A percentile compares a stretch with the other conserved stretches of the same genome.
Conservation (phyloP, 2,888 invertebrate species). For the Platycheirus albimanus region DNA sequence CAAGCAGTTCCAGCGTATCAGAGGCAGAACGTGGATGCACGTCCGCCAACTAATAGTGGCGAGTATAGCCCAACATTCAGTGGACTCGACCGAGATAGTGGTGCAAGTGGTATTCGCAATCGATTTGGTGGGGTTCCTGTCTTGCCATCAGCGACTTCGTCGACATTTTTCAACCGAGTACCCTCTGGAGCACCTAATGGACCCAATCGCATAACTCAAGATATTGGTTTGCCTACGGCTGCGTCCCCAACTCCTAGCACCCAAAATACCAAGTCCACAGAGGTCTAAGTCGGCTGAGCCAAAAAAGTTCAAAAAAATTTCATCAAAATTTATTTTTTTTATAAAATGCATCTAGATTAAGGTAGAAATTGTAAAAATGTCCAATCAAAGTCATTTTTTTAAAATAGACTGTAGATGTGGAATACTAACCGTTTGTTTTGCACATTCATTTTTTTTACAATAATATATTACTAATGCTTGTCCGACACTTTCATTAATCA, state of each 20-base stretch:
- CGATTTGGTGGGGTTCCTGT: slow-evolving; percentile 82
- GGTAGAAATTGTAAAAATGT: slow-evolving; percentile 1
- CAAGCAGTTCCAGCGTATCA: slow-evolving; percentile 63
- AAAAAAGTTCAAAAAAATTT: slow-evolving; percentile 58
- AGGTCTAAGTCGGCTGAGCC: slow-evolving; percentile 78
- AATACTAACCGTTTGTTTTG: not conserved
- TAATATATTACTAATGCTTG: too few relatives aligned
- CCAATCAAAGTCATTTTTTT: not conserved
- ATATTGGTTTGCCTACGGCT: slow-evolving; percentile 81
- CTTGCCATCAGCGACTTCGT: slow-evolving; percentile 78
- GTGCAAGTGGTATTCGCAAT: slow-evolving; percentile 79
- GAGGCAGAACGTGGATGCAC: slow-evolving; percentile 49
- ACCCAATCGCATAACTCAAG: slow-evolving; percentile 78
- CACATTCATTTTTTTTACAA: slow-evolving; percentile 35
- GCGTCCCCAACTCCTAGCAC: slow-evolving; percentile 81
- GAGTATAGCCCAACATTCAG: slow-evolving; percentile 82
- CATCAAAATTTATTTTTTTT: slow-evolving; percentile 9
- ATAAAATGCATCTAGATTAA: slow-evolving; percentile 27
- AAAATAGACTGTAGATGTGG: too few relatives aligned
- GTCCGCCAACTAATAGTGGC: slow-evolving; percentile 55
- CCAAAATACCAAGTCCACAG: slow-evolving; percentile 81
- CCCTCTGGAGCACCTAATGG: slow-evolving; percentile 63
- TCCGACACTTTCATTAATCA: slow-evolving; percentile 25
- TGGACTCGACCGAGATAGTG: slow-evolving; percentile 81
- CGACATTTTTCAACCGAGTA: slow-evolving; percentile 79